These are phyloP conservation scores for Ceyx melanurus DNA, from an alignment of 2,113 vertebrate species.

Conservation along the genomic window DNA sequence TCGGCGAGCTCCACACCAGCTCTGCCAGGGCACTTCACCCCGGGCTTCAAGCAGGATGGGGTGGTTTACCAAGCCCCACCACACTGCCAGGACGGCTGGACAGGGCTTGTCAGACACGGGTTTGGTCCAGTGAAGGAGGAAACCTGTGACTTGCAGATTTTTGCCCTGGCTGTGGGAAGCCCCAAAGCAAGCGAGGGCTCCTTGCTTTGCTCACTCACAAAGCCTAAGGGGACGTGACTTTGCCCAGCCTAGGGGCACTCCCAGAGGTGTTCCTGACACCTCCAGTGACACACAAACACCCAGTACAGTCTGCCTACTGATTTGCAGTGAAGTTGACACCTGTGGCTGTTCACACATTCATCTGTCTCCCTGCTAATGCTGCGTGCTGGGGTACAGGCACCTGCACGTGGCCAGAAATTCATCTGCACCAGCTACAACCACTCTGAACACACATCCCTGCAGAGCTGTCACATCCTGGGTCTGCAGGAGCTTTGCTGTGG, in stretches of 20 bases:
- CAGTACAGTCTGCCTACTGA: accelerated
- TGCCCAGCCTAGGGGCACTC: neutral
- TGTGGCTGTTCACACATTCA: neutral
- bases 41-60: neutral
- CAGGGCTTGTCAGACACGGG: neutral
- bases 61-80: neutral
- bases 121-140: neutral
- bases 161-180: neutral
- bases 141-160: neutral
- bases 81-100: neutral
- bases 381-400: neutral
- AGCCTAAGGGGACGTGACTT: neutral
- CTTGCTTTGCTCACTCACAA: neutral
- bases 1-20: neutral
- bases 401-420: neutral
- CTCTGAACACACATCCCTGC: neutral
- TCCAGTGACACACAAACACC: neutral
- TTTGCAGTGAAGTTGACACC: neutral
- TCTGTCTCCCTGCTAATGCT: neutral
- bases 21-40: neutral
- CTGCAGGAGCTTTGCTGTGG: neutral
- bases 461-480: neutral
- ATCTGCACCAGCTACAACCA: neutral
- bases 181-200: neutral
- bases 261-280: neutral